A percentile compares a stretch with the other conserved stretches of the same genome.
Evolutionary conservation across 2,888 invertebrate genomes (phyloP).

Genomic region (Notodonta dromedarius): DNA sequence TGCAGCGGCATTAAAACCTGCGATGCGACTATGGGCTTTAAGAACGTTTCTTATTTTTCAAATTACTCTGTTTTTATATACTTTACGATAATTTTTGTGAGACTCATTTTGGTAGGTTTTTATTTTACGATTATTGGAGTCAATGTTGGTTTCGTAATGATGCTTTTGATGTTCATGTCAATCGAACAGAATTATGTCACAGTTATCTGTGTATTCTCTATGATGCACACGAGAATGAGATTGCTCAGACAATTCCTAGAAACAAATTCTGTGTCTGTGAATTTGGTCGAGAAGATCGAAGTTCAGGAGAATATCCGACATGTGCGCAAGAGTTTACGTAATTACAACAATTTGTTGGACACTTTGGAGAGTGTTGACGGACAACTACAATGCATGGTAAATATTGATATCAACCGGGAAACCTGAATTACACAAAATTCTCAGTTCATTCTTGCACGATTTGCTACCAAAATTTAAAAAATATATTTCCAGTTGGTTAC

Average conservation of each 20-base stretch:
- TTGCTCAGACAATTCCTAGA: background rate
- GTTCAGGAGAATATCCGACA: background rate
- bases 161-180: background rate
- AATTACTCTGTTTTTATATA: background rate
- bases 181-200: background rate
- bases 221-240: background rate
- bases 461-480: background rate
- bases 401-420: background rate
- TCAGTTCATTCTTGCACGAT: too few species aligned
- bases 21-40: constrained; percentile 10
- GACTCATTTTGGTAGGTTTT: background rate
- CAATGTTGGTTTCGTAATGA: too few species aligned
- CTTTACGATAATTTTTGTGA: background rate
- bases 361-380: background rate
- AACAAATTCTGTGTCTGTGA: constrained; percentile 1
- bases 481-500: background rate
- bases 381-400: background rate
- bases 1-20: background rate
- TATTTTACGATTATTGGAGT: background rate
- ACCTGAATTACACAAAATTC: too few species aligned
- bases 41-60: background rate
- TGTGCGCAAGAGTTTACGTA: background rate
- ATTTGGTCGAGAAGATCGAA: constrained; percentile 3
- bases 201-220: background rate
- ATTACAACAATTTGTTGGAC: background rate